phyloP scores from a whole-genome alignment of 2,113 vertebrate genomes.

The Phoenicopterus ruber region DNA sequence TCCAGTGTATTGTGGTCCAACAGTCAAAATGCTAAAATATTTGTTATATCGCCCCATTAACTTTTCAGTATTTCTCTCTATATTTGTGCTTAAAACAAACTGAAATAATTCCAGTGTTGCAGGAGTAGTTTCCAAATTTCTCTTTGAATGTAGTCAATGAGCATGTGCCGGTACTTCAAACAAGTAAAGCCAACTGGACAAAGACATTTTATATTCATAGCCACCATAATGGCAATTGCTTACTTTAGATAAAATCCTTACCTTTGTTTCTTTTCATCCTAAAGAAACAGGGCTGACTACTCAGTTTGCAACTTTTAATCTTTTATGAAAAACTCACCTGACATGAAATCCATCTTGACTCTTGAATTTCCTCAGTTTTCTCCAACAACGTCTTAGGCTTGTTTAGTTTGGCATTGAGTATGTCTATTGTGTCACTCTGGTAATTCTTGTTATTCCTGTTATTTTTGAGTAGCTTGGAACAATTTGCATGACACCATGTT shows the following conservation, averaged over 20 bases:
- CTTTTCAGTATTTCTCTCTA: background rate
- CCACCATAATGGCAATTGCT: background rate
- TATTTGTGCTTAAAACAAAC: background rate
- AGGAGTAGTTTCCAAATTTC: background rate
- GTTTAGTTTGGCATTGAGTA: background rate
- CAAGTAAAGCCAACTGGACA: background rate
- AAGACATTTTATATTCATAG: background rate
- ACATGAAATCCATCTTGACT: background rate
- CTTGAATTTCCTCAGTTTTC: background rate
- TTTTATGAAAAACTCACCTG: background rate
- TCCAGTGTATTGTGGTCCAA: background rate
- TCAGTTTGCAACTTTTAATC: background rate
- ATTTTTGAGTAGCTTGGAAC: background rate
- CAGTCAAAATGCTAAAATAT: background rate
- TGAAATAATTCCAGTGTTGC: background rate
- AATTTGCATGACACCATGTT: background rate
- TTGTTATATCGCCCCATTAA: background rate
- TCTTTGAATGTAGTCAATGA: background rate
- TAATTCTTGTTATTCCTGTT: background rate
- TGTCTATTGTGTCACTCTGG: background rate
- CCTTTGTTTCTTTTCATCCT: background rate
- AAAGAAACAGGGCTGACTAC: background rate
- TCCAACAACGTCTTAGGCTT: background rate
- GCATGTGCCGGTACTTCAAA: background rate
- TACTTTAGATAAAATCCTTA: background rate